phyloP scores from a whole-genome alignment of 2,113 vertebrate species.

The Peromyscus leucopus region DNA sequence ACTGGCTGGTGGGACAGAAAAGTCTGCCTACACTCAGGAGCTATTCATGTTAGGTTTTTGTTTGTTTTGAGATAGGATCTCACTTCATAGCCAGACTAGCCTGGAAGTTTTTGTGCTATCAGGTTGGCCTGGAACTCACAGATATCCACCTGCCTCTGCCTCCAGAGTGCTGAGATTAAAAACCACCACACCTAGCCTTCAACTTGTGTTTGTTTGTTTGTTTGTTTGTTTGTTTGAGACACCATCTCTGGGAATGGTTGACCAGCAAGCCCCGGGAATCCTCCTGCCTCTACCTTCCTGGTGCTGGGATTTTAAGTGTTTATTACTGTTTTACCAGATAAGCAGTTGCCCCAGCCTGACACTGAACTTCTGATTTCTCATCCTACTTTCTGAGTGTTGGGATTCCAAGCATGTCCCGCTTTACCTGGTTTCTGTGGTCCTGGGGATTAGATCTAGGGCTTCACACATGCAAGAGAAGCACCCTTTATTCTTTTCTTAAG shows the following conservation, averaged over 20 bases:
- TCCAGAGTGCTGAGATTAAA: not conserved
- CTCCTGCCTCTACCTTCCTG: not conserved
- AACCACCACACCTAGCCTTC: not conserved
- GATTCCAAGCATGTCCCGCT: not conserved
- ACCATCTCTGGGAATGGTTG: not conserved
- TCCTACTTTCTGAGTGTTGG: not conserved
- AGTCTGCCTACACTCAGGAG: not conserved
- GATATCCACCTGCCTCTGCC: not conserved
- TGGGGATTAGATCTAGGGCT: not conserved
- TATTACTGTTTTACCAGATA: not conserved
- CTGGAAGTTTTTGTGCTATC: not conserved
- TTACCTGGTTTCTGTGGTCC: not conserved
- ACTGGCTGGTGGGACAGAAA: not conserved
- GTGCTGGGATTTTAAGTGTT: not conserved
- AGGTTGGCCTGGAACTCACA: not conserved
- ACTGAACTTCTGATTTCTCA: not conserved
- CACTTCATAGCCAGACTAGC: not conserved
- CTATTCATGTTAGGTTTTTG: not conserved
- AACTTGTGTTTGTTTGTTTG: not conserved
- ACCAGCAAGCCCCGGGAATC: not conserved
- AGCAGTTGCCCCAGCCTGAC: not conserved
- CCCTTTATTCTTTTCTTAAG: too few species aligned
- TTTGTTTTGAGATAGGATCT: not conserved
- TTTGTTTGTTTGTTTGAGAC: not conserved
- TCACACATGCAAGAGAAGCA: rapidly evolving